Evolutionary conservation across 2,113 vertebrate species (phyloP).

Genomic region (Castor canadensis): DNA sequence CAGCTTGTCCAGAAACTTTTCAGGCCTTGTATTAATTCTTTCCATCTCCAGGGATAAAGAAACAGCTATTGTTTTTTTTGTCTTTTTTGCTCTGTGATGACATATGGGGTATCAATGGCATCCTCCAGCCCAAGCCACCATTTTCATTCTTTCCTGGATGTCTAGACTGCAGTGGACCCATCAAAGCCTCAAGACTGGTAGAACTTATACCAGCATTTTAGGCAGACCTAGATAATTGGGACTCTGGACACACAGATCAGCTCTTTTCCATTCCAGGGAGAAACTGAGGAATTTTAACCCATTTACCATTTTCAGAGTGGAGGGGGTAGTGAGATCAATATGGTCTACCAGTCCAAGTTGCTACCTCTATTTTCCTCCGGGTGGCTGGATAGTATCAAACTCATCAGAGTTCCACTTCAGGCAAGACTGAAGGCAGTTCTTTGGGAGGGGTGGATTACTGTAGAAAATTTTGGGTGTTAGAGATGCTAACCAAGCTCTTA

Average conservation of each 20-base stretch:
- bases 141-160: not conserved
- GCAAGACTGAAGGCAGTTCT: not conserved
- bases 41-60: not conserved
- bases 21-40: not conserved
- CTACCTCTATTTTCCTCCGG: not conserved
- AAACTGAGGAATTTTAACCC: not conserved
- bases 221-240: not conserved
- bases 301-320: not conserved
- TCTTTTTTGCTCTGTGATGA: not conserved
- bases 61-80: not conserved
- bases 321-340: not conserved
- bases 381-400: not conserved
- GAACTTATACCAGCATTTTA: not conserved
- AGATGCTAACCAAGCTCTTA: not conserved
- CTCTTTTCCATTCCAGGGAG: not conserved
- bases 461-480: not conserved
- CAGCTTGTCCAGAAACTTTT: not conserved
- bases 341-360: not conserved
- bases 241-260: not conserved
- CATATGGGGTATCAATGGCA: not conserved
- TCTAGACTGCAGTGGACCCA: not conserved
- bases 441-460: not conserved
- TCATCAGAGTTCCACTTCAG: not conserved
- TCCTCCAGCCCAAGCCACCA: not conserved
- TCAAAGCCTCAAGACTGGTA: not conserved